Evolutionary conservation across 2,888 invertebrate genomes (phyloP).

Genomic region (Onthophagus sagittarius): DNA sequence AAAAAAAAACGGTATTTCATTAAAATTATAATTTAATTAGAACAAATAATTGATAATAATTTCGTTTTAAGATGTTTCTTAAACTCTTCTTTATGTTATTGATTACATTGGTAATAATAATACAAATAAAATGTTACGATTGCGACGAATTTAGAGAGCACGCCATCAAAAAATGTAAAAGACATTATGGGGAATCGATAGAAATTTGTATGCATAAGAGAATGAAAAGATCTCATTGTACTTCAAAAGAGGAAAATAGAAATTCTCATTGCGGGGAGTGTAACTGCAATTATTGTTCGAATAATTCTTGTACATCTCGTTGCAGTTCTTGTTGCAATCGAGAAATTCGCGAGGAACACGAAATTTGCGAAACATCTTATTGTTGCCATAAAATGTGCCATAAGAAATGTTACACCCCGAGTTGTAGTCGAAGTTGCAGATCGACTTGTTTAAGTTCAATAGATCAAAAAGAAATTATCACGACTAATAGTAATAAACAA

Average conservation of each 20-base stretch:
- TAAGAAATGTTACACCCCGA: constrained; percentile 40
- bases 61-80: background rate
- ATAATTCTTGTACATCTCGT: constrained; percentile 33
- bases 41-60: background rate
- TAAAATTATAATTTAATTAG: background rate
- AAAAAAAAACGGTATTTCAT: background rate
- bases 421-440: constrained; percentile 35
- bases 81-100: background rate
- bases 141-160: background rate
- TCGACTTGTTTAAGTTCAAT: constrained; percentile 5
- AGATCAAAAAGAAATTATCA: background rate
- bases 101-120: background rate
- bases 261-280: constrained; percentile 13
- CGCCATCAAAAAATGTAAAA: constrained; percentile 13
- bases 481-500: background rate
- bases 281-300: constrained; percentile 16
- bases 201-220: constrained; percentile 3
- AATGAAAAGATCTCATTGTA: background rate
- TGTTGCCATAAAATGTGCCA: constrained; percentile 47
- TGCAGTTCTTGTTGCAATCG: constrained; percentile 35
- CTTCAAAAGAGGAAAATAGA: background rate
- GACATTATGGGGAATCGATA: constrained; percentile 15
- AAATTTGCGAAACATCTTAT: constrained; percentile 36
- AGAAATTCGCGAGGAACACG: constrained; percentile 24
- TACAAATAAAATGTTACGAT: background rate